phyloP scores from a whole-genome alignment of 2,888 invertebrate genomes.

The Drosophila austrosaltans region DNA sequence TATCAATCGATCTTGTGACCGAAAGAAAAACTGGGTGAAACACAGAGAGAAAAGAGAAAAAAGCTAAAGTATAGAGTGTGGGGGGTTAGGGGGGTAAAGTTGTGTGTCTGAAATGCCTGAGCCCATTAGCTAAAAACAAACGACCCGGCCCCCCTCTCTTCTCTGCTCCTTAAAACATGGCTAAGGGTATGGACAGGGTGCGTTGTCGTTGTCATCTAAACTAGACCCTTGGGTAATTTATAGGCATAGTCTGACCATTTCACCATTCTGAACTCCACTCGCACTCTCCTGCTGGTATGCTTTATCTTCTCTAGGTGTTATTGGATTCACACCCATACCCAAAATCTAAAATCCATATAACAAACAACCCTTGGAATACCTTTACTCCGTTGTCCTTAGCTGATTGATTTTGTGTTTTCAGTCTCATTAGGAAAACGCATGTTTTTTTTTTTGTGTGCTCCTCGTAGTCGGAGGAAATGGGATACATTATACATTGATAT shows the following conservation, averaged over 20 bases:
- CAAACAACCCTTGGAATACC: constrained; percentile 1
- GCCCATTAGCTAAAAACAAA: constrained; percentile 7
- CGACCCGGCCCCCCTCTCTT: background rate
- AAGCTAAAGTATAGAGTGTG: background rate
- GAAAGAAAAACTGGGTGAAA: too few species aligned
- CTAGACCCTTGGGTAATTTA: constrained; percentile 57
- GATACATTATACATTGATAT: background rate
- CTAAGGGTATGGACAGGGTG: background rate
- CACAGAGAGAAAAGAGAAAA: too few species aligned
- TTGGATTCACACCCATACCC: background rate
- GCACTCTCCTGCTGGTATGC: constrained; percentile 4
- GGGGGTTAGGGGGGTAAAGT: background rate
- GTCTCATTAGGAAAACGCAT: constrained; percentile 12
- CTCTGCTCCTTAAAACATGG: too few species aligned
- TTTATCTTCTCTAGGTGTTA: background rate
- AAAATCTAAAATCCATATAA: background rate
- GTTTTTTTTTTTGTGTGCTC: background rate
- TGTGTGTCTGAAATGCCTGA: background rate
- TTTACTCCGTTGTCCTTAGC: background rate
- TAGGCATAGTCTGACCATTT: constrained; percentile 16
- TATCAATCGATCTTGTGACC: too few species aligned
- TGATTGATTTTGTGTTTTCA: constrained; percentile 11
- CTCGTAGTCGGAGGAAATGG: background rate
- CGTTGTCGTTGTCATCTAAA: constrained; percentile 23
- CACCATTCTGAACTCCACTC: constrained; percentile 13